These are phyloP conservation scores for Sphaeramia orbicularis DNA, from an alignment of 2,797 vertebrate genomes.

Conservation along the genomic window DNA sequence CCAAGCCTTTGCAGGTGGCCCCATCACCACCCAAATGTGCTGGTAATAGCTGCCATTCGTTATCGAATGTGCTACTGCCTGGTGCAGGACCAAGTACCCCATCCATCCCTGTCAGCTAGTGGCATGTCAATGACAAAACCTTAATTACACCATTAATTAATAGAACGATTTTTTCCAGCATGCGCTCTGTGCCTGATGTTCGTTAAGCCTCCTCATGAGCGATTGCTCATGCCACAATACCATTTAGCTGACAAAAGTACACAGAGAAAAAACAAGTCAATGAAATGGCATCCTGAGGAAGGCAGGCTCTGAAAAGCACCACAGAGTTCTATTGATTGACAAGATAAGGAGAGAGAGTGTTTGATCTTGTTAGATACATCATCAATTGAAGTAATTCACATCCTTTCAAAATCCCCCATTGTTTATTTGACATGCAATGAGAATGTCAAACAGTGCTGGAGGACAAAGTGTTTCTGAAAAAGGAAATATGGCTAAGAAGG, in stretches of 20 bases:
- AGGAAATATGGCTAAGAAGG: neutral
- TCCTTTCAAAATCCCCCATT: constrained; percentile 52
- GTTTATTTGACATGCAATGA: constrained; percentile 48
- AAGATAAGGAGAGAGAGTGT: constrained; percentile 64
- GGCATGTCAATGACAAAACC: constrained; percentile 98
- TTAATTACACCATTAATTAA: constrained; percentile 99
- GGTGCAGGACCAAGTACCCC: constrained; percentile 86
- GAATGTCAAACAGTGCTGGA: constrained; percentile 44
- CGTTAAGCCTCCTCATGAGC: constrained; percentile 91
- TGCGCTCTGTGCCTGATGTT: constrained; percentile 91
- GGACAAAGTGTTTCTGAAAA: constrained; percentile 38
- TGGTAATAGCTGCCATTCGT: constrained; percentile 98
- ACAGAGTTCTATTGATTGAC: constrained; percentile 70
- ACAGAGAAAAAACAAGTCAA: constrained; percentile 65
- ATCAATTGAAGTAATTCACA: constrained; percentile 62
- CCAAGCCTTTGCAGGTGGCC: constrained; percentile 91
- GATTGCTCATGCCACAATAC: constrained; percentile 84
- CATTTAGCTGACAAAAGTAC: constrained; percentile 73
- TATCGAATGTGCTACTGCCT: constrained; percentile 87
- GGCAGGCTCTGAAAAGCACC: constrained; percentile 53
- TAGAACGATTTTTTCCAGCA: constrained; percentile 93
- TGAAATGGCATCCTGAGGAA: constrained; percentile 61
- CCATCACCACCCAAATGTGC: constrained; percentile 90
- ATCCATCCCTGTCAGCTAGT: constrained; percentile 97
- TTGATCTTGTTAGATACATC: constrained; percentile 68